Evolutionary conservation across 2,797 vertebrate genomes (phyloP), one percentile per base, ranked within the genome.

Genomic region (Periophthalmus magnuspinnatus): DNA sequence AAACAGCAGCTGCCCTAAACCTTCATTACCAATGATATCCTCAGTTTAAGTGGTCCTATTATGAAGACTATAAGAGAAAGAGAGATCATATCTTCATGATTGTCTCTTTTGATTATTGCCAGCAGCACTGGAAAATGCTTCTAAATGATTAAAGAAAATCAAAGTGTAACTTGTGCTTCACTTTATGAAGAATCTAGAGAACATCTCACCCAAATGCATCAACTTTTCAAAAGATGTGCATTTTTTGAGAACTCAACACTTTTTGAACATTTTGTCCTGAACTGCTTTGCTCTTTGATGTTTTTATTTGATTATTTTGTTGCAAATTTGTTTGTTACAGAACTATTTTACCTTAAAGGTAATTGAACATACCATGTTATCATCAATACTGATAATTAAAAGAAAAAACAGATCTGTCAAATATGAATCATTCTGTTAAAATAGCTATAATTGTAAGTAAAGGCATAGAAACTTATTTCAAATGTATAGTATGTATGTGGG

Each of bases 1-100:
- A 87, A 90, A 89, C 84, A 89, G 83, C 74, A 70, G 76, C 78
- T 75, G 68, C 47, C 72, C 75, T 68, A 66, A 61, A 67, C 75
- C 81, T 56, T 68, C 67, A 72, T 55, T 67, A 62, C 69, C 68
- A 77, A 81, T 86, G 57, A 81, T 72, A n/a, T 19, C 72, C 48
- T n/a, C 52, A 48, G 62, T 77, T 68, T 69, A 82, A 72, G 62
- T n/a, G 50, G 75, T 75, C 55, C 83, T 68, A 65, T 72, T 78
- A 62, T 47, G 66, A 78, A 65, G 73, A 71, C 65, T 32, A 63
- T 54, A 61, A 70, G 71, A 68, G 36, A 69, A 76, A n/a, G 2
- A 52, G 14, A 11, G 22, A 68, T 48, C 47, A 7, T 1, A 41
- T 78, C 68, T 54, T 14, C 11, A 7, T 8, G 69, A 16, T 63